A percentile compares a stretch with the other conserved stretches of the same genome.
Evolutionary conservation across 2,113 vertebrate genomes (phyloP).

Genomic region (Coptodon rendalli): DNA sequence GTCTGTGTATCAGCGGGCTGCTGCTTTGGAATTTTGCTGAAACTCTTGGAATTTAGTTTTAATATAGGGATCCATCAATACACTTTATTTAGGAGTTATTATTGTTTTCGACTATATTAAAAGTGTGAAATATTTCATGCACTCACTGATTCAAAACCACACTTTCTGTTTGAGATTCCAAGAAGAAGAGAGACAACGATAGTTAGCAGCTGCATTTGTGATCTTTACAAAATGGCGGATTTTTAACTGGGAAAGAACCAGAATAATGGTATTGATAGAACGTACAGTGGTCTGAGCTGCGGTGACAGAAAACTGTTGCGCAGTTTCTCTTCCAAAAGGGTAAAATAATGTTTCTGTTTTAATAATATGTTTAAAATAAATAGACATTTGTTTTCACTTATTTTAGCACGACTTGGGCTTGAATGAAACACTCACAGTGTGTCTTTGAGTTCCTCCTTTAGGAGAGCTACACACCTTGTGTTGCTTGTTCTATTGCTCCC

Average conservation of each 20-base stretch:
- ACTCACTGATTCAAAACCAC: accelerated
- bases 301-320: background rate
- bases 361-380: background rate
- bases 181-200: too few relatives aligned
- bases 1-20: background rate
- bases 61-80: background rate
- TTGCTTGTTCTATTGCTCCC: background rate
- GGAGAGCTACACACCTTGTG: background rate
- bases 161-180: background rate
- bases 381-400: background rate
- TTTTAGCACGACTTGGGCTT: background rate
- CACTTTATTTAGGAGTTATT: background rate
- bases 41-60: background rate
- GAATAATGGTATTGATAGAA: background rate
- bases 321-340: too few relatives aligned
- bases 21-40: background rate
- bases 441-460: background rate
- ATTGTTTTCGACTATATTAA: background rate
- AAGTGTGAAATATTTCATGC: background rate
- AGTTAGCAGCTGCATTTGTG: background rate
- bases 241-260: background rate
- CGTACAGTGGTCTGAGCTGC: accelerated
- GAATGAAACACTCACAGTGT: background rate
- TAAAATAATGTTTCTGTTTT: background rate
- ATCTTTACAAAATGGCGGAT: background rate